These are phyloP conservation scores for Eulemur albifrons DNA, from an alignment of 2,797 vertebrate species.

Conservation along the genomic window DNA sequence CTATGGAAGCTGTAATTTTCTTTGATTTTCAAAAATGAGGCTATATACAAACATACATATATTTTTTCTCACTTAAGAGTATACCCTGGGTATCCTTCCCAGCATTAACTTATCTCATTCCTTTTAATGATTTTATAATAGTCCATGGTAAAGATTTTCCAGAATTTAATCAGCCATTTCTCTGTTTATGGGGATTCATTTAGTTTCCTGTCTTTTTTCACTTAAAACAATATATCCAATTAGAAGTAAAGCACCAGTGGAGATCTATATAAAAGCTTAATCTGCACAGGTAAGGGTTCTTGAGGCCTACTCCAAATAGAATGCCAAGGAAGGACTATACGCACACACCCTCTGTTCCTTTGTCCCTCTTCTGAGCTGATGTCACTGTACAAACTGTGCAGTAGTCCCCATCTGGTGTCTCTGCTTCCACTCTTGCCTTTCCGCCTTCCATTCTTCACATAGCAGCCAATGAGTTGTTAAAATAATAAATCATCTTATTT, in stretches of 20 bases:
- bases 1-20: background rate
- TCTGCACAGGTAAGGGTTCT: background rate
- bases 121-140: background rate
- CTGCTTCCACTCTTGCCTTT: background rate
- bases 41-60: background rate
- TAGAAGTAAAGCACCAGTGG: background rate
- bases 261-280: background rate
- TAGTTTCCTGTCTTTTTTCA: background rate
- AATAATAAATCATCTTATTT: background rate
- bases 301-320: background rate
- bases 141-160: background rate
- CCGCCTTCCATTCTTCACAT: background rate
- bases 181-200: background rate
- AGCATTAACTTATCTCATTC: background rate
- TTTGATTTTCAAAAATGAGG: constrained; percentile 27
- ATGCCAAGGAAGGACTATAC: background rate
- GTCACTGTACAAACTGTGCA: background rate
- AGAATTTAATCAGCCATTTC: background rate
- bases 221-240: background rate
- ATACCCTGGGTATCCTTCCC: background rate
- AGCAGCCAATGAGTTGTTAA: background rate
- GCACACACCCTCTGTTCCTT: background rate
- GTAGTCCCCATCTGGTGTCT: background rate
- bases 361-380: background rate
- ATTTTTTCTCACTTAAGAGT: background rate